These are phyloP conservation scores for Leguminivora glycinivorella DNA, from an alignment of 1,140 invertebrate genomes.

Conservation along the genomic window DNA sequence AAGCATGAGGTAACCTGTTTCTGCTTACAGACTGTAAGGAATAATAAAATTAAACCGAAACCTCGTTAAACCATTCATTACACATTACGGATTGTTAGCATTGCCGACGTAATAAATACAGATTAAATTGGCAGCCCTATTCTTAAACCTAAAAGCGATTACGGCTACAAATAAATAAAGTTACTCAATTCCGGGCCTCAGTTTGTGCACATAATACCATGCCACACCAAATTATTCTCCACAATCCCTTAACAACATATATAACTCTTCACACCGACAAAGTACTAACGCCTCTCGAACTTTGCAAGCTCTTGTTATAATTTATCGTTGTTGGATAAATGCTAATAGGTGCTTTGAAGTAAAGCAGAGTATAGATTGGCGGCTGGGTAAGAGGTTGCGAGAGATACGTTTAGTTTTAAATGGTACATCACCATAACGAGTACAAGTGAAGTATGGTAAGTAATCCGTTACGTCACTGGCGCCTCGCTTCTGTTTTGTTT, in stretches of 20 bases:
- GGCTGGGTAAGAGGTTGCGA: neutral
- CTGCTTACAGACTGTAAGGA: too few species aligned
- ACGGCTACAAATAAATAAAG: slow-evolving; percentile 9
- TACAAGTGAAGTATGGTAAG: slow-evolving; percentile 19
- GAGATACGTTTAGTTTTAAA: neutral
- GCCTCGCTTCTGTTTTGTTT: neutral
- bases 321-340: neutral
- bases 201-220: neutral
- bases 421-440: slow-evolving; percentile 14
- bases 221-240: neutral
- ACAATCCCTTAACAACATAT: neutral
- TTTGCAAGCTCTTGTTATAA: slow-evolving; percentile 1
- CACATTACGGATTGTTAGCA: neutral
- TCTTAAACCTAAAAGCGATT: neutral
- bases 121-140: neutral
- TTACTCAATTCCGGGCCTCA: slow-evolving; percentile 3
- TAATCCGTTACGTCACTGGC: neutral
- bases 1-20: too few species aligned
- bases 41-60: too few species aligned
- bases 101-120: neutral
- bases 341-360: neutral
- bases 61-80: too few species aligned
- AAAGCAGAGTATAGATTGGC: neutral
- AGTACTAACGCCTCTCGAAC: neutral
- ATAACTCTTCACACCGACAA: slow-evolving; percentile 4